Percentiles rank a stretch among this genome's conserved stretches.
These are phyloP conservation scores for Nebria ingens DNA, from an alignment of 1,140 invertebrate species.

Conservation along the genomic window DNA sequence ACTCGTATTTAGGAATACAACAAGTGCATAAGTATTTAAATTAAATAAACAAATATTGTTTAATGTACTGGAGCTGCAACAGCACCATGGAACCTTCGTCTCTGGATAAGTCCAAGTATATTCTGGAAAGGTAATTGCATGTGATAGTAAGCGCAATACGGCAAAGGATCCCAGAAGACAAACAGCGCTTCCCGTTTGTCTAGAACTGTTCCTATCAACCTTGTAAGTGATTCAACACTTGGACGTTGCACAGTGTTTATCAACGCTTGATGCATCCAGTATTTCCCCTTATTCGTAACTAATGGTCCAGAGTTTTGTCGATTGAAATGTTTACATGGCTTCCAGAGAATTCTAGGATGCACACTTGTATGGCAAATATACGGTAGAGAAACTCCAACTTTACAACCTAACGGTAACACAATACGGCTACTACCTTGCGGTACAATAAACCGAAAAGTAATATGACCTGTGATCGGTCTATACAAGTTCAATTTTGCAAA, in stretches of 20 bases:
- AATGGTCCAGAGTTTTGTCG: constrained; percentile 41
- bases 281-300: constrained; percentile 35
- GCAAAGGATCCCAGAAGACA: constrained; percentile 69
- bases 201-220: constrained; percentile 52
- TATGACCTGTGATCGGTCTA: constrained; percentile 56
- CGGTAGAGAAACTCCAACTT: constrained; percentile 62
- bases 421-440: constrained; percentile 37
- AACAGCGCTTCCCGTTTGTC: constrained; percentile 67
- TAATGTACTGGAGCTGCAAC: constrained; percentile 28
- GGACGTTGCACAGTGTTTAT: constrained; percentile 37
- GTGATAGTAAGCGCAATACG: constrained; percentile 73
- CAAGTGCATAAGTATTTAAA: neutral
- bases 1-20: neutral
- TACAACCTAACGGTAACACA: constrained; percentile 51
- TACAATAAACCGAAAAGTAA: constrained; percentile 60
- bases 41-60: constrained; percentile 1
- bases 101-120: constrained; percentile 39
- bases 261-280: constrained; percentile 42
- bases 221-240: constrained; percentile 39
- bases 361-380: constrained; percentile 64
- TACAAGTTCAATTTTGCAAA: constrained; percentile 49
- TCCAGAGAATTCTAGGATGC: constrained; percentile 51
- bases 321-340: constrained; percentile 48
- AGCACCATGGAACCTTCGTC: constrained; percentile 26
- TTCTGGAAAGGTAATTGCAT: constrained; percentile 58